Evolutionary conservation across 2,113 vertebrate species (phyloP).

Genomic region (Uropsilus gracilis): DNA sequence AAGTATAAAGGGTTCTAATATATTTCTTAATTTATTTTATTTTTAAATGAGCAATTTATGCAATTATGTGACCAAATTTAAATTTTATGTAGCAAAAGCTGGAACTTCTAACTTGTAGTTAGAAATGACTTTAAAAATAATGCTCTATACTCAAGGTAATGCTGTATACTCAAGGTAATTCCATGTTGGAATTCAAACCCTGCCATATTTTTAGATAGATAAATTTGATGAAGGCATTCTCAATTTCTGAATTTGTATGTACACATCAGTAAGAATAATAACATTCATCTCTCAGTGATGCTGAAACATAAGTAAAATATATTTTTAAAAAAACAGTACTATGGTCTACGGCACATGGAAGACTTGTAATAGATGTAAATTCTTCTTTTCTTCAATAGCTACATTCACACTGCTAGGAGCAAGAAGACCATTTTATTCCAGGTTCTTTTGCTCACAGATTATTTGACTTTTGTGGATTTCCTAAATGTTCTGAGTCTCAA

Average conservation of each 20-base stretch:
- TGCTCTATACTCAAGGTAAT: background rate
- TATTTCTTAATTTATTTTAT: too few relatives aligned
- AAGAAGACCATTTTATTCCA: background rate
- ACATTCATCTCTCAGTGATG: background rate
- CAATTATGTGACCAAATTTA: constrained; percentile 2
- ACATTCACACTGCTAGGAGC: background rate
- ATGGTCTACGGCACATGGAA: background rate
- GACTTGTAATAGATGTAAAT: background rate
- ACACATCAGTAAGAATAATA: background rate
- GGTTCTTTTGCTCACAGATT: background rate
- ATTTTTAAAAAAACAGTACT: constrained; percentile 12
- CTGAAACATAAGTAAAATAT: background rate
- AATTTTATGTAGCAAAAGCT: background rate
- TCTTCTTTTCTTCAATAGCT: background rate
- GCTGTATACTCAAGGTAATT: background rate
- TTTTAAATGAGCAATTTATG: too few relatives aligned
- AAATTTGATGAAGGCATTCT: background rate
- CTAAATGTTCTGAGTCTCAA: background rate
- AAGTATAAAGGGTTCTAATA: too few relatives aligned
- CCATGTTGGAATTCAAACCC: background rate
- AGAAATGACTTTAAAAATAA: background rate
- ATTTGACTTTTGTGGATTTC: background rate
- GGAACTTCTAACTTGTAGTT: background rate
- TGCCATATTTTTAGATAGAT: background rate
- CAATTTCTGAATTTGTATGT: background rate